Evolutionary conservation across 53 echinoderm and acorn worm species (phyloP), one percentile per base, ranked within the genome.

Genomic region (Hippasteria phrygiana): DNA sequence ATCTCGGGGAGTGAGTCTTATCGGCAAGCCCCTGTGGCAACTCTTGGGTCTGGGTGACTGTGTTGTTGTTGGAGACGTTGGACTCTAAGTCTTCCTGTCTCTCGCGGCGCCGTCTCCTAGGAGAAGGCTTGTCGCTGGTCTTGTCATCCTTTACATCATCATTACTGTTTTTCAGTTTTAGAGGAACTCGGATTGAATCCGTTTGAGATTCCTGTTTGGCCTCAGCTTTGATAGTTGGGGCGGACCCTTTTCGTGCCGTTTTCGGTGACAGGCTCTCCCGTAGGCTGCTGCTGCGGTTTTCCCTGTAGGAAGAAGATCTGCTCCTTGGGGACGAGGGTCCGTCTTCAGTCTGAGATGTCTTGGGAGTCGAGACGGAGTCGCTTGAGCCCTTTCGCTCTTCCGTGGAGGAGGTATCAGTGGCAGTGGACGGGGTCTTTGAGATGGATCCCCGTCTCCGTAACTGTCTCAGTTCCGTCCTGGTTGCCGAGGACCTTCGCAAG

Each of bases 221-320:
- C 8, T 71, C 71, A 20, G 20, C 20, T 71, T 40, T 41, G 41
- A 42, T 10, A 43, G 41, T 41, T 18, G 73, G 41, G 33, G 65
- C 17, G 0, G 32, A 33, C 18, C 20, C n/a, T 82, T 64, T 65
- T 45, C 82, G 42, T 0, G 46, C 16, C 1, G 64, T n/a, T 35
- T 64, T 65, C 18, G 83, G 67, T 17, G 66, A 47, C 27, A 45
- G 33, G 46, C 33, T 47, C 37, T 66, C 65, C 11, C 67, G 31
- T 41, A 85, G 53, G 22, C 70, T 85, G 53, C 69, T 85, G 53
- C 85, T 85, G 12, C 85, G 50, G 32, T 70, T 85, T 26, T 85
- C 85, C 53, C 85, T 47, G 71, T 50, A 85, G 6, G 85, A 48
- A 6, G 70, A 31, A n/a, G 53, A 33, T 29, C 39, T 69, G 70